Conservation (phyloP, 2,113 vertebrate species). For the Martes martes region DNA sequence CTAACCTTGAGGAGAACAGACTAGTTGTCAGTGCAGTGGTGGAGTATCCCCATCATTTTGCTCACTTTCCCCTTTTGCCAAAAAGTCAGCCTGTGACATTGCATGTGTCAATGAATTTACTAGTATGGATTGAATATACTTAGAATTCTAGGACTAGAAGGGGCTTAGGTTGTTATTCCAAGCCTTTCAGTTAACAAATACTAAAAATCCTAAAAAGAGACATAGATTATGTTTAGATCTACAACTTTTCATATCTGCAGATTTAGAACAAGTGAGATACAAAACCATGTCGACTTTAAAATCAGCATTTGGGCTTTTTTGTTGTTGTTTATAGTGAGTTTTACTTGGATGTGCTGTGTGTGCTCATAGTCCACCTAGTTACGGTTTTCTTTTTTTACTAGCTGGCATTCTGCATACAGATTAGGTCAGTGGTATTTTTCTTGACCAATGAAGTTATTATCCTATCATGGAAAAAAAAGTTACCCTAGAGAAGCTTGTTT, state of each 20-base stretch:
- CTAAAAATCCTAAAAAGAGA: neutral
- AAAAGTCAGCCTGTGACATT: neutral
- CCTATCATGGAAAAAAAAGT: neutral
- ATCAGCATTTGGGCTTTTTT: neutral
- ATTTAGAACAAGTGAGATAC: neutral
- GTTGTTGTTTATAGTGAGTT: neutral
- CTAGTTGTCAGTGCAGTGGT: neutral
- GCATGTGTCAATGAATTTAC: neutral
- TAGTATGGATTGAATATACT: neutral
- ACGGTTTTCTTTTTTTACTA: constrained; percentile 32
- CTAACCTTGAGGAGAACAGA: neutral
- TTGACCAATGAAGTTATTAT: constrained; percentile 45
- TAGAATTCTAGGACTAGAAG: constrained; percentile 3
- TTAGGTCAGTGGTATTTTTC: constrained; percentile 20
- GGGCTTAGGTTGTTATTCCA: neutral
- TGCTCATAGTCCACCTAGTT: constrained; percentile 3
- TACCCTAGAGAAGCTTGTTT: constrained; percentile 14
- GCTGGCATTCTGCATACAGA: neutral
- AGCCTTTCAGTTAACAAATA: neutral
- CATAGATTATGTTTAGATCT: neutral
- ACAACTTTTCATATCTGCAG: neutral
- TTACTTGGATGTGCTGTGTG: neutral
- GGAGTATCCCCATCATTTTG: neutral
- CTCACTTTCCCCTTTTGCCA: neutral
- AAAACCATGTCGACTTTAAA: neutral